Percentiles rank a stretch among this genome's conserved stretches.
Evolutionary conservation across 2,888 invertebrate genomes (phyloP).

Genomic region (Boloria euphrosyne): DNA sequence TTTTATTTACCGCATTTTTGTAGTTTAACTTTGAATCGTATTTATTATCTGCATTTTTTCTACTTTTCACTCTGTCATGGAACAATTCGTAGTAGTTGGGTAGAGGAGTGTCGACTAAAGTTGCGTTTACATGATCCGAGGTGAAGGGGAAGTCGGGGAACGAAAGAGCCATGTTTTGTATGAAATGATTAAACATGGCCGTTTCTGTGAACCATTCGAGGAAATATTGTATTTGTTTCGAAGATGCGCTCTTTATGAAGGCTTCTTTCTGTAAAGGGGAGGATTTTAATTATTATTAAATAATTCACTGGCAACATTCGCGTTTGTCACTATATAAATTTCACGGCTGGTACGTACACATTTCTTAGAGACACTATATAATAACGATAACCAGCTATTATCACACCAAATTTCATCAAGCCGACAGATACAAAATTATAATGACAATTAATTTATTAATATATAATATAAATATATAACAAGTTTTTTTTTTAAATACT

Average conservation of each 20-base stretch:
- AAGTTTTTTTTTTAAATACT: no score
- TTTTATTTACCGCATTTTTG: slow-evolving; percentile 70
- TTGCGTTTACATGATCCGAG: slow-evolving; percentile 37
- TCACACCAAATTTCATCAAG: no score
- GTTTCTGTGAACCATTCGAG: slow-evolving; percentile 94
- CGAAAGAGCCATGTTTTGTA: slow-evolving; percentile 76
- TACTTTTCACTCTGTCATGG: slow-evolving; percentile 58
- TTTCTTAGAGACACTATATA: no score
- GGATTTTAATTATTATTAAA: not conserved
- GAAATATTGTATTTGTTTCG: slow-evolving; percentile 87
- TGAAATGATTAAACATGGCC: slow-evolving; percentile 91
- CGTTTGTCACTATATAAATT: no score
- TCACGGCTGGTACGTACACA: no score
- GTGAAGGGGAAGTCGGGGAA: slow-evolving; percentile 43
- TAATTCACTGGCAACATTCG: no score
- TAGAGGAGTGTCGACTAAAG: slow-evolving; percentile 66
- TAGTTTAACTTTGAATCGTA: slow-evolving; percentile 62
- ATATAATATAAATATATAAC: no score
- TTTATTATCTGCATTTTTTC: slow-evolving; percentile 46
- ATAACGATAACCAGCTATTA: no score
- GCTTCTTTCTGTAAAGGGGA: slow-evolving; percentile 84
- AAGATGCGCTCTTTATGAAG: slow-evolving; percentile 84
- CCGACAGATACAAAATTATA: no score
- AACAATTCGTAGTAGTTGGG: slow-evolving; percentile 73
- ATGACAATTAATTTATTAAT: no score